A percentile compares a stretch with the other conserved stretches of the same genome.
These are phyloP conservation scores for Ammodytes marinus DNA, from an alignment of 2,113 vertebrate species.

Conservation along the genomic window DNA sequence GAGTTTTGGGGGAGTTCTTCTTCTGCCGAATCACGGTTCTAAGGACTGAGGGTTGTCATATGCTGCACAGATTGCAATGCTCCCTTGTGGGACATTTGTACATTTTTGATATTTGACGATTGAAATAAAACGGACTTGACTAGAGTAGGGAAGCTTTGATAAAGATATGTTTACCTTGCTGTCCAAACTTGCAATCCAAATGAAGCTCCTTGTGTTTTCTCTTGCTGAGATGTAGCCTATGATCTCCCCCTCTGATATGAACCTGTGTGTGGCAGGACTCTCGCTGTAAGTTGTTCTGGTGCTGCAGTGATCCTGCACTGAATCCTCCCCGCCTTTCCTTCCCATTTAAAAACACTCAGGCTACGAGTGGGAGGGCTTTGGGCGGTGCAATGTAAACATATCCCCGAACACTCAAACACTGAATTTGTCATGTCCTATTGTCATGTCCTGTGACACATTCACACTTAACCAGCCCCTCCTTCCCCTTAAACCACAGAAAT, in stretches of 20 bases:
- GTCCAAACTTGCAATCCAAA: conserved; percentile 19
- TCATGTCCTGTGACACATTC: conserved; percentile 65
- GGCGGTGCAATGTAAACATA: conserved; percentile 10
- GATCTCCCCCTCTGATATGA: conserved; percentile 7
- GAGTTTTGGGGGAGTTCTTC: not conserved
- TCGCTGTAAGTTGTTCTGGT: not conserved
- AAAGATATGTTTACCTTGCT: conserved; percentile 55
- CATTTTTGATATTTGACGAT: not conserved
- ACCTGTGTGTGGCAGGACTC: conserved; percentile 13
- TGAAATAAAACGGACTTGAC: not conserved
- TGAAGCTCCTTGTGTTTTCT: conserved; percentile 21
- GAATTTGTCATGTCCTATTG: conserved; percentile 62
- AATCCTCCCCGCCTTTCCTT: not conserved
- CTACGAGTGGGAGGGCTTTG: conserved; percentile 57
- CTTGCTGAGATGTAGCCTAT: not conserved
- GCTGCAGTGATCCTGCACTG: conserved; percentile 7
- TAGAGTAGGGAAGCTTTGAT: not conserved
- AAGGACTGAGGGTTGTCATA: not conserved
- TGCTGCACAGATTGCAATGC: not conserved
- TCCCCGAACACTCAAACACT: conserved; percentile 2
- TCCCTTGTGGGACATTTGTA: not conserved
- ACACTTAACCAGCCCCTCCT: not conserved
- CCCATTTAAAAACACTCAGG: conserved; percentile 39
- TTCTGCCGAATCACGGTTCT: not conserved
- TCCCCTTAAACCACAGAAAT: conserved; percentile 1